Conservation (phyloP, 1,140 invertebrate species). For the Drosophila truncata region DNA sequence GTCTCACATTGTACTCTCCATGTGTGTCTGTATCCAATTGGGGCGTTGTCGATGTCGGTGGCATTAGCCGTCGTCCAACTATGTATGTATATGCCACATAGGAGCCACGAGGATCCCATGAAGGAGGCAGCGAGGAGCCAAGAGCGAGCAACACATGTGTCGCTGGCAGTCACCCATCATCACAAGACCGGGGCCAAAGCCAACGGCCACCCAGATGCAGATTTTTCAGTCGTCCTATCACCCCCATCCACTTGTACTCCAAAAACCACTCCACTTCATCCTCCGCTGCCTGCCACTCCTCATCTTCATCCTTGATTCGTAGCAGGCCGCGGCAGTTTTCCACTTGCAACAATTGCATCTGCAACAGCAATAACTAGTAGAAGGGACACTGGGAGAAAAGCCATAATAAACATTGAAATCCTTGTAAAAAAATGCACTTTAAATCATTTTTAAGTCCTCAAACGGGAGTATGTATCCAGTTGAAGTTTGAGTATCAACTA, state of each 20-base stretch:
- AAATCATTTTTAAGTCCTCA: background rate
- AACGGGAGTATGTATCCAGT: no score
- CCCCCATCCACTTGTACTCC: slow-evolving; percentile 11
- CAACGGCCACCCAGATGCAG: slow-evolving; percentile 32
- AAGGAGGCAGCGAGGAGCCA: slow-evolving; percentile 9
- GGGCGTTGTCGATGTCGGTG: slow-evolving; percentile 52
- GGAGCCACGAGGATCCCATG: background rate
- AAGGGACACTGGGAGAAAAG: background rate
- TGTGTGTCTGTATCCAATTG: slow-evolving; percentile 43
- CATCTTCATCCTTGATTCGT: slow-evolving; percentile 12
- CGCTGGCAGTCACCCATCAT: slow-evolving; percentile 44
- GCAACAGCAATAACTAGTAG: slow-evolving; percentile 15
- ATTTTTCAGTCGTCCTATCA: background rate
- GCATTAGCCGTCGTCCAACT: slow-evolving; percentile 27
- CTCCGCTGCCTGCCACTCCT: slow-evolving; percentile 2
- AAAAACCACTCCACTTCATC: slow-evolving; percentile 18
- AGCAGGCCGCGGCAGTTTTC: slow-evolving; percentile 35
- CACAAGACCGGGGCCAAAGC: slow-evolving; percentile 23
- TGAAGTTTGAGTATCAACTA: no score
- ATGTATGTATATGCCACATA: slow-evolving; percentile 12
- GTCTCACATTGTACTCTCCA: slow-evolving; percentile 3
- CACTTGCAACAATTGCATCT: slow-evolving; percentile 43
- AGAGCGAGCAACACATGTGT: slow-evolving; percentile 45
- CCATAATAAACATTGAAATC: no score
- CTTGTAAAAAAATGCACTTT: background rate